Percentiles rank a stretch among this genome's conserved stretches.
These are phyloP conservation scores for Chrysolina oricalcia DNA, from an alignment of 2,888 invertebrate genomes.

Conservation along the genomic window DNA sequence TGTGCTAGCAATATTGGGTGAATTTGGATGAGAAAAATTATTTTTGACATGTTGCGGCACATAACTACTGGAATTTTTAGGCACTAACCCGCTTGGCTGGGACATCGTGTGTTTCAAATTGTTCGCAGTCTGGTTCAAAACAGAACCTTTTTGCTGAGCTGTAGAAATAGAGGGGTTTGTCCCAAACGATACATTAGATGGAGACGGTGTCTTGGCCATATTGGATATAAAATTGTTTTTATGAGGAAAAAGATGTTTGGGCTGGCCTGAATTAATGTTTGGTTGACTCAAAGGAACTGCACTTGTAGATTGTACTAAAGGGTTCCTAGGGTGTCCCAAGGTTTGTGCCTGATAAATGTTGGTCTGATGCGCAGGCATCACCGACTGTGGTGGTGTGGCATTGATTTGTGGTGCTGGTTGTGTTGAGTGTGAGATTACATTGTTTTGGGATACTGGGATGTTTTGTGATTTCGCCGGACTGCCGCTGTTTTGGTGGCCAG, in stretches of 20 bases:
- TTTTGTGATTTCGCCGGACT: constrained; percentile 38
- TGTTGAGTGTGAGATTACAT: constrained; percentile 39
- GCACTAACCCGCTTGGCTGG: constrained; percentile 33
- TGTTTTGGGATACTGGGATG: constrained; percentile 41
- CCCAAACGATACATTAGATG: constrained; percentile 23
- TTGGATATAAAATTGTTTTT: constrained; percentile 34
- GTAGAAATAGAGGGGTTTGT: constrained; percentile 26
- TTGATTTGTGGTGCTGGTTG: constrained; percentile 39
- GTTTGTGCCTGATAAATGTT: constrained; percentile 45
- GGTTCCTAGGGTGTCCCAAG: constrained; percentile 31
- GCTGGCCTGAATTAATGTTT: constrained; percentile 33
- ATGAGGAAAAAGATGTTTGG: constrained; percentile 38
- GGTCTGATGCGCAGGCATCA: constrained; percentile 41
- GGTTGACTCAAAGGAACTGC: constrained; percentile 34
- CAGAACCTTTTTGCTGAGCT: constrained; percentile 25
- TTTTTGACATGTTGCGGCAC: constrained; percentile 42
- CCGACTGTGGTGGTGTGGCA: constrained; percentile 25
- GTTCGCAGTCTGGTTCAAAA: constrained; percentile 35
- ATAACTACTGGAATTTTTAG: constrained; percentile 38
- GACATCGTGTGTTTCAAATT: constrained; percentile 37
- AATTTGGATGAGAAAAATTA: constrained; percentile 37
- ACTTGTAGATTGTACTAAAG: constrained; percentile 14
- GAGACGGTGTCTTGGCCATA: constrained; percentile 31
- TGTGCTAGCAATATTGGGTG: constrained; percentile 25
- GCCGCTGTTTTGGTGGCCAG: constrained; percentile 40